Evolutionary conservation across 2,888 invertebrate genomes (phyloP), one percentile per base, ranked within the genome.

Genomic region (Gordius sp.): DNA sequence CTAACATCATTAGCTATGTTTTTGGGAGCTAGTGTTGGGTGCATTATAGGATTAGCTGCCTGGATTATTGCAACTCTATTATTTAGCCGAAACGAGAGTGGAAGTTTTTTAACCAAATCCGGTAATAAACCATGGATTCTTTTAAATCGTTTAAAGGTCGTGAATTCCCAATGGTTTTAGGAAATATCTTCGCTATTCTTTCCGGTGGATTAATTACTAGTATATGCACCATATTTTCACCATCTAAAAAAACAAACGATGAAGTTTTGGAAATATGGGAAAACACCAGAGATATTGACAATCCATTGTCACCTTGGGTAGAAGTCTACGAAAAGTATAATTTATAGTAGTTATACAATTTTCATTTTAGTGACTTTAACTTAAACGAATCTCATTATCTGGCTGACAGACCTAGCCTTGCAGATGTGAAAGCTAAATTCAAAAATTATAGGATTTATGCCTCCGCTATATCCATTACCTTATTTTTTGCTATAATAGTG

Each of bases 261-360:
- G 60, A 58, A 16, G 60, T 58, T 2, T 58, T 59, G 13, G 67
- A 67, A 57, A 63, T 65, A 2, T 69, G 69, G 70, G 69, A 70
- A 60, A 66, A 63, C 58, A 70, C 69, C 2, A 58, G 69, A 47
- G 68, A 69, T 59, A 69, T 69, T 13, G 69, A 69, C 61, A 70
- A 68, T 59, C 69, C 69, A 0, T 63, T 69, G 2, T 62, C 62
- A 57, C 69, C 69, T 0, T 69, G 69, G 69, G 66, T 67, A 4
- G 68, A 70, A 59, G 47, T 47, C 20, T 47, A 47, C 20, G 47
- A 47, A 47, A 47, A 47, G 47, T 47, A n/a, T n/a, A 47, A 47
- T 4, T n/a, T 47, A 47, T 47, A 47, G 20, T 20, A 13, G n/a
- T 33, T 33, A 33, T 33, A 33, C n/a, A 13, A 33, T 33, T 33